Evolutionary conservation across 2,113 vertebrate species (phyloP).

Genomic region (Crotalus helleri): DNA sequence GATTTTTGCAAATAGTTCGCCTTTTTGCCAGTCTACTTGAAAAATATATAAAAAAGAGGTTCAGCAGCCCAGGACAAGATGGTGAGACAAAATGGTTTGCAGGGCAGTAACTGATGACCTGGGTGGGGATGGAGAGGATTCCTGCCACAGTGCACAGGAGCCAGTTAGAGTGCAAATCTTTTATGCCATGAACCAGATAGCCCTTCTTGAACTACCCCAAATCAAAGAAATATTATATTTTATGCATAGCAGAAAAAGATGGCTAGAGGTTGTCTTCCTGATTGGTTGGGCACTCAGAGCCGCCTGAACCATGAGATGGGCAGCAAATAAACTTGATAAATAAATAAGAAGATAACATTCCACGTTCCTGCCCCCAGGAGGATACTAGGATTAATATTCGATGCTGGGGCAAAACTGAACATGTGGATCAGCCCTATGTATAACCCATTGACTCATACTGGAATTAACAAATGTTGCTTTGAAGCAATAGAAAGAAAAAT

Average conservation of each 20-base stretch:
- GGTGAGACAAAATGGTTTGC: neutral
- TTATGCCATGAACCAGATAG: neutral
- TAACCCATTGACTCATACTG: neutral
- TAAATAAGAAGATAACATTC: neutral
- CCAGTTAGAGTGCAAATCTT: neutral
- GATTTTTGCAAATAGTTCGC: neutral
- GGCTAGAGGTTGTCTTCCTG: neutral
- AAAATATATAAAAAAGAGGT: neutral
- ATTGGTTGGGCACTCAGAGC: neutral
- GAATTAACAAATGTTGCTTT: neutral
- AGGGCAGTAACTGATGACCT: neutral
- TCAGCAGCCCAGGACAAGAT: neutral
- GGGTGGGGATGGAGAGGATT: neutral
- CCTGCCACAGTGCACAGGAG: neutral
- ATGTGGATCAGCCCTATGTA: neutral
- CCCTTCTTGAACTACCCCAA: neutral
- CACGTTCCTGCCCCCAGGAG: neutral
- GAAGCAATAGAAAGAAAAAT: neutral
- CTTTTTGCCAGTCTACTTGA: too few species aligned
- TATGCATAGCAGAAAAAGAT: neutral
- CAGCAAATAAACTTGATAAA: neutral
- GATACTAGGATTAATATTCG: neutral
- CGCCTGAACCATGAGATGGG: neutral
- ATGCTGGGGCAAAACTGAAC: neutral
- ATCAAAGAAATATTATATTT: neutral